These are phyloP conservation scores for Montifringilla adamsi DNA, from an alignment of 2,113 vertebrate genomes.

Conservation along the genomic window DNA sequence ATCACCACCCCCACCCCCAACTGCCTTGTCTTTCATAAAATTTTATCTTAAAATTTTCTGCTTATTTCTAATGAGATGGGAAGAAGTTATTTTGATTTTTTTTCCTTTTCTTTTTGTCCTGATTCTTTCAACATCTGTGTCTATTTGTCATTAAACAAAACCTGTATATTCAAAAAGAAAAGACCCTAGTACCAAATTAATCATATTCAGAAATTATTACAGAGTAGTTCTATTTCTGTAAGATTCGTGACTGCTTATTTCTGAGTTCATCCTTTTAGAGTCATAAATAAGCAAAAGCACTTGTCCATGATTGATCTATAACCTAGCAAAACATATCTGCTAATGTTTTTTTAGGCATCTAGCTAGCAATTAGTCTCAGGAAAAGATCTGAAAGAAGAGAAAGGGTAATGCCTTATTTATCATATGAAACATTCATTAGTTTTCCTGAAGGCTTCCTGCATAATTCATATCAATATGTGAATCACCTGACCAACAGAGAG, in stretches of 20 bases:
- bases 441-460: neutral
- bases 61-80: neutral
- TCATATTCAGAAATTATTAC: neutral
- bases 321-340: neutral
- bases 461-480: neutral
- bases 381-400: neutral
- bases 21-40: neutral
- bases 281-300: neutral
- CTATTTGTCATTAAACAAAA: neutral
- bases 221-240: neutral
- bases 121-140: neutral
- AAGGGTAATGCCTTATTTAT: neutral
- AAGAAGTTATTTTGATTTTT: neutral
- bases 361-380: neutral
- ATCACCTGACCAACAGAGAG: neutral
- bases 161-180: neutral
- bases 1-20: no score
- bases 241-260: neutral
- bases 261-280: neutral
- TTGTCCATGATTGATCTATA: neutral
- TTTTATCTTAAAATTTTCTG: neutral
- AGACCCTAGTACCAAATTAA: neutral
- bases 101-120: neutral
- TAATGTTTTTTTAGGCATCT: neutral
- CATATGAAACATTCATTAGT: neutral